Conservation (phyloP, 92 coral and sea anemone species). For the Zoanthus sansibaricus region DNA sequence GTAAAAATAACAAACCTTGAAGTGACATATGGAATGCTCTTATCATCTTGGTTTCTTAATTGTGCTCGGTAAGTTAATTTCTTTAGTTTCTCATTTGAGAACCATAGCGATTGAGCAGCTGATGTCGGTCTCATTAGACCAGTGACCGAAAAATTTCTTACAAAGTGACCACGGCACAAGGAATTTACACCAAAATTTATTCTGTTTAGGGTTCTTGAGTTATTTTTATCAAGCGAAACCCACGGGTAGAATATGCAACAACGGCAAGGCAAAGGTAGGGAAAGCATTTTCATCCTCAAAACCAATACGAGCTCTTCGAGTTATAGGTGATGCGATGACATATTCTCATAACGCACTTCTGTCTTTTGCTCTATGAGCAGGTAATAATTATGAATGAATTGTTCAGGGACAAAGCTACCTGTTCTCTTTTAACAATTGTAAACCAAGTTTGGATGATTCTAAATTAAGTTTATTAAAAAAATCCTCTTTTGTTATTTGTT, state of each 20-base stretch:
- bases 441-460: background rate
- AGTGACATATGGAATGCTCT: background rate
- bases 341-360: slow-evolving; percentile 16
- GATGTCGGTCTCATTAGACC: background rate
- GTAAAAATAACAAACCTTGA: no score
- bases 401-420: slow-evolving; percentile 1
- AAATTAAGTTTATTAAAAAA: background rate
- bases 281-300: background rate
- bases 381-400: background rate
- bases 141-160: background rate
- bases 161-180: background rate
- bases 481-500: no score
- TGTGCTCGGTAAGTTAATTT: slow-evolving; percentile 3
- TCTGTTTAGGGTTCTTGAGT: slow-evolving; percentile 2
- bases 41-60: background rate
- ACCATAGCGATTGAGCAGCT: background rate
- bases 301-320: background rate
- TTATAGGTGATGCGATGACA: background rate
- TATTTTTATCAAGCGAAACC: background rate
- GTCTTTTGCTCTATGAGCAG: background rate
- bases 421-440: background rate
- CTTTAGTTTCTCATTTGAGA: background rate
- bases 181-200: background rate
- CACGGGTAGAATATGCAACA: slow-evolving; percentile 34
- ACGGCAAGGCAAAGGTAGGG: slow-evolving; percentile 24